Evolutionary conservation across 2,888 invertebrate genomes (phyloP).

Genomic region (Sphaeridia pumilis): DNA sequence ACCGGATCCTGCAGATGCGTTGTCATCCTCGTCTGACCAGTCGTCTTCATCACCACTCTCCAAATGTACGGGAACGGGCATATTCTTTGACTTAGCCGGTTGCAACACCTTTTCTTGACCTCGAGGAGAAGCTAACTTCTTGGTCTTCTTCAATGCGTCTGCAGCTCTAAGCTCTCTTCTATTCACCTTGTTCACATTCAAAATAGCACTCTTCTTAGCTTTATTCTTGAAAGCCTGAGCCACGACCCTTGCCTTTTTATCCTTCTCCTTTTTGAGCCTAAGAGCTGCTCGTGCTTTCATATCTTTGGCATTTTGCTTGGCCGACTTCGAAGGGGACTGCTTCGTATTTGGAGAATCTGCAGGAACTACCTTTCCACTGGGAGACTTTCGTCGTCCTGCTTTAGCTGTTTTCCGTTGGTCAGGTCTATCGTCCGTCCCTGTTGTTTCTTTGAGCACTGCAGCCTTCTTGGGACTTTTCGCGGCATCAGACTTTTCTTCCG

Average conservation of each 20-base stretch:
- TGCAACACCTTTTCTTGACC: conserved; percentile 34
- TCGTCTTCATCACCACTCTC: conserved; percentile 19
- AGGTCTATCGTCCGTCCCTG: background rate
- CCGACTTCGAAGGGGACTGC: conserved; percentile 2
- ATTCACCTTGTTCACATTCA: conserved; percentile 14
- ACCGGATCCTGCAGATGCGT: conserved; percentile 1
- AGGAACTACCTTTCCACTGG: conserved; percentile 2
- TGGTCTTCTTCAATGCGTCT: conserved; percentile 16
- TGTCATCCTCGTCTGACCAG: conserved; percentile 15
- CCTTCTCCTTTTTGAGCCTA: conserved; percentile 10
- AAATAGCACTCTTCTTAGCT: conserved; percentile 10
- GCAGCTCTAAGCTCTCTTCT: conserved; percentile 10
- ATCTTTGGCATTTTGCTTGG: conserved; percentile 16
- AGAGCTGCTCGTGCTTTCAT: conserved; percentile 3
- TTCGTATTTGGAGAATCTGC: conserved; percentile 1
- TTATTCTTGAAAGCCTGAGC: conserved; percentile 9
- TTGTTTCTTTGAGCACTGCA: conserved; percentile 3
- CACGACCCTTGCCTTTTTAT: conserved; percentile 7
- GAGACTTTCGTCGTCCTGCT: conserved; percentile 1
- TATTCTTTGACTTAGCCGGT: conserved; percentile 35
- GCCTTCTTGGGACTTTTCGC: conserved; percentile 4
- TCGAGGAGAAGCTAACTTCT: background rate
- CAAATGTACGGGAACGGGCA: conserved; percentile 11
- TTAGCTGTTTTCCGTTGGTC: background rate
- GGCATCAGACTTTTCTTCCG: background rate